A percentile compares a stretch with the other conserved stretches of the same genome.
Conservation (phyloP, 1,140 invertebrate genomes). For the Meloidogyne chitwoodi region DNA sequence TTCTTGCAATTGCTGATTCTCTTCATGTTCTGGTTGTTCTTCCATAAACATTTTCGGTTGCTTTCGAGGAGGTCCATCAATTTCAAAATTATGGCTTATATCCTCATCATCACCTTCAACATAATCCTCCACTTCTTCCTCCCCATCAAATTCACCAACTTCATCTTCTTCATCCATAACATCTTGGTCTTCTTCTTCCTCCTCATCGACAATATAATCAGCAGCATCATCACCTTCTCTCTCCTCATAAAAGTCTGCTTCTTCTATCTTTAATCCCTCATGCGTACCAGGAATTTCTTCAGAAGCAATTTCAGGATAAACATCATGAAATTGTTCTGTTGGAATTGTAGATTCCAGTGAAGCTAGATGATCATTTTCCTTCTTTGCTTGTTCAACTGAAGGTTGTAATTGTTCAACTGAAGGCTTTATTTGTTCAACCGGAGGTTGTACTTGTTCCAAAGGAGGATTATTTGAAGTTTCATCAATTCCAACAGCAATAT, state of each 20-base stretch:
- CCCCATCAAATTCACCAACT: background rate
- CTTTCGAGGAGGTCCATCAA: conserved; percentile 2
- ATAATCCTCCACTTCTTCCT: conserved; percentile 3
- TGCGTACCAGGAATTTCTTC: background rate
- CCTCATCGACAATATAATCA: conserved; percentile 6
- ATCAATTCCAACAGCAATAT: background rate
- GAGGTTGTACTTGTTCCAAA: background rate
- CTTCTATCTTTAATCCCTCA: background rate
- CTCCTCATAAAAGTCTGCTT: background rate
- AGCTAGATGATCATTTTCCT: background rate
- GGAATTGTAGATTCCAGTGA: too few species aligned
- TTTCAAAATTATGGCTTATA: background rate
- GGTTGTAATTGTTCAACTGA: background rate
- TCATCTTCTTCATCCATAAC: background rate
- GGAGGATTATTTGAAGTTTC: background rate
- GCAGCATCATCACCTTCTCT: background rate
- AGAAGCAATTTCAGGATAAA: background rate
- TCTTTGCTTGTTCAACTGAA: background rate
- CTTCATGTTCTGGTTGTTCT: background rate
- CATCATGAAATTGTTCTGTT: background rate
- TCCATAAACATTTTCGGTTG: conserved; percentile 2
- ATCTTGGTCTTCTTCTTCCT: background rate
- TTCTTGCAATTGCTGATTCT: background rate
- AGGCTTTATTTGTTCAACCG: background rate
- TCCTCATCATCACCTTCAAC: conserved; percentile 4